Conservation (phyloP, 2,888 invertebrate species). For the Tortrix viridana region DNA sequence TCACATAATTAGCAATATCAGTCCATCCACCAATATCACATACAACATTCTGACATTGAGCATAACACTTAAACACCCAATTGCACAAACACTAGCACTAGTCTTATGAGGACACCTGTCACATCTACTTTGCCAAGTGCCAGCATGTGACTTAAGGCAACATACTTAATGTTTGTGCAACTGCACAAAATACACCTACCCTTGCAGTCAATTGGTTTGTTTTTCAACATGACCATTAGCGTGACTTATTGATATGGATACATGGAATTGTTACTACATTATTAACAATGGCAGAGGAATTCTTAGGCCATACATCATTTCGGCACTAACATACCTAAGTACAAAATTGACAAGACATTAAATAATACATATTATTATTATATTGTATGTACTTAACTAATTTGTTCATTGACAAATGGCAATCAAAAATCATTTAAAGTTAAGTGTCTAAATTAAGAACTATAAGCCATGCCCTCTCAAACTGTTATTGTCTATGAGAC, state of each 20-base stretch:
- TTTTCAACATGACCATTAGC: constrained; percentile 13
- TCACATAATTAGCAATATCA: constrained; percentile 59
- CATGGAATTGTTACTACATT: constrained; percentile 25
- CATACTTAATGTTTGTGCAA: too few species aligned
- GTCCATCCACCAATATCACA: constrained; percentile 68
- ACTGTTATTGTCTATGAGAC: not conserved
- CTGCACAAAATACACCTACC: not conserved
- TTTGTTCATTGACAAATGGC: constrained; percentile 18
- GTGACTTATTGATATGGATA: constrained; percentile 33
- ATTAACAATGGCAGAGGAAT: constrained; percentile 30
- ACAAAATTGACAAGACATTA: constrained; percentile 27
- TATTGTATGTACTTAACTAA: constrained; percentile 10
- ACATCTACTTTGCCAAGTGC: too few species aligned
- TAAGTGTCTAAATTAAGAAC: not conserved
- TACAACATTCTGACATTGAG: constrained; percentile 42
- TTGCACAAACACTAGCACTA: not conserved
- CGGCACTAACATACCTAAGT: not conserved
- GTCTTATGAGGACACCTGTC: too few species aligned
- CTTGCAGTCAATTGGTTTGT: constrained; percentile 8
- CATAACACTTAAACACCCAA: constrained; percentile 21
- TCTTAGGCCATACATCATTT: constrained; percentile 16
- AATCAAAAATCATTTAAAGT: not conserved
- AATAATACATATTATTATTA: constrained; percentile 1
- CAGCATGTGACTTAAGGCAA: too few species aligned
- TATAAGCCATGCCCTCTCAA: not conserved